Evolutionary conservation across 2,113 vertebrate genomes (phyloP).

Genomic region (Scalopus aquaticus): DNA sequence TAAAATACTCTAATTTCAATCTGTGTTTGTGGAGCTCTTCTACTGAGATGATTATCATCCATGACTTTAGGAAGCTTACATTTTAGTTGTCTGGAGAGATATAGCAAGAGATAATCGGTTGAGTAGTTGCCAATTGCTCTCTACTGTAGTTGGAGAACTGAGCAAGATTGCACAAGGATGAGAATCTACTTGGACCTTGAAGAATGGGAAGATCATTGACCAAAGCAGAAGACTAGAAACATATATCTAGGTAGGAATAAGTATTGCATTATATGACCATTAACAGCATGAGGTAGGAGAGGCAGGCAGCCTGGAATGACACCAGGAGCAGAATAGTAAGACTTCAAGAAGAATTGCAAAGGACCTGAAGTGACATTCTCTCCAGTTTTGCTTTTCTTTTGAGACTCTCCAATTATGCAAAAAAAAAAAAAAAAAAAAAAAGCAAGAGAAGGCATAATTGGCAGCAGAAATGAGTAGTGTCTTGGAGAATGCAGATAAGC

Average conservation of each 20-base stretch:
- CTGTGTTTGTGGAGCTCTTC: background rate
- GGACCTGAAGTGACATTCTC: background rate
- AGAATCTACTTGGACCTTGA: background rate
- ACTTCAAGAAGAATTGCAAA: background rate
- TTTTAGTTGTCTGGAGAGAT: background rate
- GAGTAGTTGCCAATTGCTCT: background rate
- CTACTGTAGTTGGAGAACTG: background rate
- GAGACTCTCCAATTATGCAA: background rate
- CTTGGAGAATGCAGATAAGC: background rate
- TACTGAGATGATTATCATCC: background rate
- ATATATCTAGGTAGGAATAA: background rate
- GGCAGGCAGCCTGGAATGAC: background rate
- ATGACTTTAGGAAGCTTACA: background rate
- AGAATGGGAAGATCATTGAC: background rate
- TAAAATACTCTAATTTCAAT: background rate
- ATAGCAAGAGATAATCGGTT: background rate
- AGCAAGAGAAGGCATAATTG: background rate
- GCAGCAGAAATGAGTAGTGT: background rate
- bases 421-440: too few species aligned
- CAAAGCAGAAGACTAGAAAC: background rate
- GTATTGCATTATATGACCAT: fast-evolving
- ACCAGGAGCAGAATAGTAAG: background rate
- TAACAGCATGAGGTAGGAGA: background rate
- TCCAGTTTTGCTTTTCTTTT: background rate
- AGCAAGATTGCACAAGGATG: background rate